These are phyloP conservation scores for Andrena praecox DNA, from an alignment of 2,888 invertebrate genomes.

Conservation along the genomic window DNA sequence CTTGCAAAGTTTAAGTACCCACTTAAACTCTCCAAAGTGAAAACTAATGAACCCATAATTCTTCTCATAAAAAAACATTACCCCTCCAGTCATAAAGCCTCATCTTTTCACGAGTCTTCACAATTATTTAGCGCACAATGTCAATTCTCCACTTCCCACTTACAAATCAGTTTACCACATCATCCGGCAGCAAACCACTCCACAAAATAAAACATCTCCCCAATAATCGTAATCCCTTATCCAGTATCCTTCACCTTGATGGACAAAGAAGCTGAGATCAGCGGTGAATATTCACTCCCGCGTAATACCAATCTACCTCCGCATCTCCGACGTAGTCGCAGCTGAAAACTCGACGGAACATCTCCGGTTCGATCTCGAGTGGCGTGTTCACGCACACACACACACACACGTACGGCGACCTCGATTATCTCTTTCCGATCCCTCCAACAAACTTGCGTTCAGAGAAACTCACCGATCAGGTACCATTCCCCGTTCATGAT, in stretches of 20 bases:
- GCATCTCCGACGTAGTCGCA: slow-evolving; percentile 8
- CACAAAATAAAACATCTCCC: no score
- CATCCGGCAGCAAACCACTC: no score
- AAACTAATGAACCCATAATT: no score
- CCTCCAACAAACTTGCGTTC: slow-evolving; percentile 44
- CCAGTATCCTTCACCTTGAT: background rate
- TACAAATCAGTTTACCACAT: no score
- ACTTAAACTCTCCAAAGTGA: no score
- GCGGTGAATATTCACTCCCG: background rate
- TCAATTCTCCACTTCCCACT: no score
- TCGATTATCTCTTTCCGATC: slow-evolving; percentile 29
- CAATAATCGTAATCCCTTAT: no score
- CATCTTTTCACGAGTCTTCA: no score
- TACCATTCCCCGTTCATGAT: slow-evolving; percentile 99
- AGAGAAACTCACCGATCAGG: slow-evolving; percentile 93
- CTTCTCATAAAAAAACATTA: no score
- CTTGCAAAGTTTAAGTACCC: no score
- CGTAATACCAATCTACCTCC: background rate
- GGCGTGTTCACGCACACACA: background rate
- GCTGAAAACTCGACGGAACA: background rate
- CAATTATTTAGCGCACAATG: no score
- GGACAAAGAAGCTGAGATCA: background rate
- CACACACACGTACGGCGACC: background rate
- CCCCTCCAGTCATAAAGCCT: no score
- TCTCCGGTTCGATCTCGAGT: background rate